These are phyloP conservation scores for Atherinomorus stipes DNA, from an alignment of 2,113 vertebrate genomes.

Conservation along the genomic window DNA sequence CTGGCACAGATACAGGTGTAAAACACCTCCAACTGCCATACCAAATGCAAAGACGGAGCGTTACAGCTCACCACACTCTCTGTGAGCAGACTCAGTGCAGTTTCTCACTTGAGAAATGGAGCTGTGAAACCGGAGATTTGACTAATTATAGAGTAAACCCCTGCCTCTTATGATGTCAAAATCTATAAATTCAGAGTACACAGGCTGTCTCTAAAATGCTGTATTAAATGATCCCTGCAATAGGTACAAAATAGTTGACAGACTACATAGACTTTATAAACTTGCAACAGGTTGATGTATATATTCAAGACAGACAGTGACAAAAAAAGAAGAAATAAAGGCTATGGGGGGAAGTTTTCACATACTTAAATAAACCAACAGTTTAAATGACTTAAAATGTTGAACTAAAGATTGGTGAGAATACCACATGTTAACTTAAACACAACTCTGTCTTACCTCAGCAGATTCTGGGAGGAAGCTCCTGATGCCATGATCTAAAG, in stretches of 20 bases:
- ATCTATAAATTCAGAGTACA: slow-evolving; percentile 67
- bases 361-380: neutral
- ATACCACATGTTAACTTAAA: slow-evolving; percentile 51
- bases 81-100: neutral
- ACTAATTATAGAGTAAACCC: slow-evolving; percentile 32
- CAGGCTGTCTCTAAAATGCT: slow-evolving; percentile 33
- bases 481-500: slow-evolving; percentile 23
- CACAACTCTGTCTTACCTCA: slow-evolving; percentile 60
- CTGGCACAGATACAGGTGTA: slow-evolving; percentile 28
- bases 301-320: neutral
- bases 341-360: neutral
- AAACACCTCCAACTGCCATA: slow-evolving; percentile 18
- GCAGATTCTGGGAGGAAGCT: slow-evolving; percentile 43
- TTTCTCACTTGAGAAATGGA: slow-evolving; percentile 33
- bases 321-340: neutral
- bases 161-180: slow-evolving; percentile 54
- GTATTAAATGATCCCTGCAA: slow-evolving; percentile 66
- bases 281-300: slow-evolving; percentile 67
- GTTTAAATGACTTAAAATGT: neutral
- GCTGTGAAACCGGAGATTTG: slow-evolving; percentile 23
- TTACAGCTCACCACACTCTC: neutral
- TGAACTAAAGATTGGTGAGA: neutral
- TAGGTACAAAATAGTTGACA: slow-evolving; percentile 32
- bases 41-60: neutral
- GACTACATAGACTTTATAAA: slow-evolving; percentile 28